Base-by-base conservation (phyloP, 2,113 vertebrate genomes). In the Capricornis sumatraensis region DNA sequence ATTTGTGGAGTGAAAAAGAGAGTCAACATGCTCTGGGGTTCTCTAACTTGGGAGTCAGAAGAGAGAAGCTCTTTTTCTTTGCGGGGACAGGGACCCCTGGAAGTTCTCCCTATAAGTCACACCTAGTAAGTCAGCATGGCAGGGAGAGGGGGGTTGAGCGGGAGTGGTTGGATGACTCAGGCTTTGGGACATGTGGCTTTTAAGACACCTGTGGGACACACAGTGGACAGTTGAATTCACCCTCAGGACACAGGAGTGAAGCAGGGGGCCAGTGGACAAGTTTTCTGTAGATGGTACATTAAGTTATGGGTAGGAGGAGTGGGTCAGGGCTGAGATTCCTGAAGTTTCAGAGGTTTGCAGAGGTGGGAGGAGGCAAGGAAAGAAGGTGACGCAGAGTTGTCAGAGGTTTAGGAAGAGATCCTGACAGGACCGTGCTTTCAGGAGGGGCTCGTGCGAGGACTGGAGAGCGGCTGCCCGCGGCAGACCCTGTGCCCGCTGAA, bases 201-300 rank as follows among this genome's bases (percentile, higher is more conserved):
- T 43, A n/a, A 78, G 62, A 52, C 57, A 15, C n/a, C 25, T 12
- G 86, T 23, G 45, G 33, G 27, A 25, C 64, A 47, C 2, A 1
- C 14, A 36, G 13, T 19, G 50, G 45, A 36, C 13, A 19, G 53
- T 5, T 19, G 25, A n/a, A 28, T 17, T 16, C 15, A 6, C 60
- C 47, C 7, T 1, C 4, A 23, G 52, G 58, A 19, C 40, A 12
- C 3, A 9, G 47, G n/a, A 27, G 71, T 2, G 19, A 53, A 43
- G 8, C 52, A 28, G 23, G 17, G 28, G 50, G 12, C 62, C 2
- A 6, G 45, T 28, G 28, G 16, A 1, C 2, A 1, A 2, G 21
- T 40, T 60, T 52, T 47, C 21, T 16, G 45, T 43, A 10, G 53
- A 23, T 1, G 5, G 36, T 55, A 4, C 27, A 23, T 8, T 45